A percentile compares a stretch with the other conserved stretches of the same genome.
These are phyloP conservation scores for Narcine bancroftii DNA, from an alignment of 2,113 vertebrate genomes.

Conservation along the genomic window DNA sequence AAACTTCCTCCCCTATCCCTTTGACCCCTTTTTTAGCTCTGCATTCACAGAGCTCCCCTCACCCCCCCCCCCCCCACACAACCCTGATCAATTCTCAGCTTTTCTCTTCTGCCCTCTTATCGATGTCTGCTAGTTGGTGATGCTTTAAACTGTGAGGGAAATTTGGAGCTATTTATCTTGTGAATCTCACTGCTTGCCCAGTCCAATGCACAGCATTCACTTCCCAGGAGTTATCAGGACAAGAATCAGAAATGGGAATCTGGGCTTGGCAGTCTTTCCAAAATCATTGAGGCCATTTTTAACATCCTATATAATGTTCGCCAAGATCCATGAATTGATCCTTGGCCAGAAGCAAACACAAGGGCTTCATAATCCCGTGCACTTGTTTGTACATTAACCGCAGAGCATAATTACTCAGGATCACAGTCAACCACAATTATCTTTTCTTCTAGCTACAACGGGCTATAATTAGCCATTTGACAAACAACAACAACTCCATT, in stretches of 20 bases:
- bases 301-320: neutral
- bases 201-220: neutral
- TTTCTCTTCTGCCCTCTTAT: no score
- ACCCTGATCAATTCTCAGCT: no score
- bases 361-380: neutral
- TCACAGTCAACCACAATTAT: neutral
- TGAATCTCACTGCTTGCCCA: neutral
- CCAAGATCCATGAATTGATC: neutral
- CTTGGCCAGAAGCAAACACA: neutral
- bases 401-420: neutral
- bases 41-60: no score
- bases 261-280: neutral
- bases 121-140: no score
- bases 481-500: neutral
- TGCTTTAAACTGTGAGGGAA: neutral
- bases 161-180: neutral
- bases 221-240: neutral
- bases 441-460: neutral
- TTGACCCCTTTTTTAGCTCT: no score
- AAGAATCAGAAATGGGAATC: neutral
- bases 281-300: neutral
- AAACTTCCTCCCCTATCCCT: no score
- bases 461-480: neutral
- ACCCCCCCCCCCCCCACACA: no score
- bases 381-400: neutral